These are phyloP conservation scores for Geodia barretti DNA, from an alignment of 37 sponge, comb jelly and placozoan genomes.

Conservation along the genomic window DNA sequence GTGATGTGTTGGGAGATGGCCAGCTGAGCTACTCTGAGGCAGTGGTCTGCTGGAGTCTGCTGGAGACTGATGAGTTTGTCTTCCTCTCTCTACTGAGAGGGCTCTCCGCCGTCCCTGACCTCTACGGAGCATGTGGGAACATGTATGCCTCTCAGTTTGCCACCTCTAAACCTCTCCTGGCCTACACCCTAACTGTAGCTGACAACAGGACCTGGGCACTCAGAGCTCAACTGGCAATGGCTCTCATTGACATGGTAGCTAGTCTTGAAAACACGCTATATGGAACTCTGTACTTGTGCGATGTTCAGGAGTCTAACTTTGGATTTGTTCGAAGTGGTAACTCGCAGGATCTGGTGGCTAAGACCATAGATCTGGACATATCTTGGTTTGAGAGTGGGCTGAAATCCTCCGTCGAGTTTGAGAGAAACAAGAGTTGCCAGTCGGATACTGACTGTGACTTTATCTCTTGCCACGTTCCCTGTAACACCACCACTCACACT, in stretches of 20 bases:
- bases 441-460: constrained; percentile 34
- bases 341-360: constrained; percentile 4
- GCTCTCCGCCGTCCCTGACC: constrained; percentile 23
- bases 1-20: constrained; percentile 52
- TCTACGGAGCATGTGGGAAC: constrained; percentile 67
- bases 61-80: constrained; percentile 54
- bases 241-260: constrained; percentile 60
- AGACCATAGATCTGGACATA: constrained; percentile 68
- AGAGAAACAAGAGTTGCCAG: constrained; percentile 36
- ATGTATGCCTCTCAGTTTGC: constrained; percentile 55
- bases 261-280: constrained; percentile 49
- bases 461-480: constrained; percentile 27
- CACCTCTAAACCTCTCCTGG: constrained; percentile 16
- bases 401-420: not conserved
- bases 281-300: constrained; percentile 70
- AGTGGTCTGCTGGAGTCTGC: constrained; percentile 38
- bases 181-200: not conserved
- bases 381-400: constrained; percentile 30
- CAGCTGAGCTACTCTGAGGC: constrained; percentile 43
- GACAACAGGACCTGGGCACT: constrained; percentile 48
- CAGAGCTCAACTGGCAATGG: constrained; percentile 38
- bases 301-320: constrained; percentile 68
- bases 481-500: constrained; percentile 1
- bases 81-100: constrained; percentile 36
- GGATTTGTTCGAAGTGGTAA: constrained; percentile 24